phyloP scores from a whole-genome alignment of 2,797 vertebrate species.

The Malacoctenus gilli region DNA sequence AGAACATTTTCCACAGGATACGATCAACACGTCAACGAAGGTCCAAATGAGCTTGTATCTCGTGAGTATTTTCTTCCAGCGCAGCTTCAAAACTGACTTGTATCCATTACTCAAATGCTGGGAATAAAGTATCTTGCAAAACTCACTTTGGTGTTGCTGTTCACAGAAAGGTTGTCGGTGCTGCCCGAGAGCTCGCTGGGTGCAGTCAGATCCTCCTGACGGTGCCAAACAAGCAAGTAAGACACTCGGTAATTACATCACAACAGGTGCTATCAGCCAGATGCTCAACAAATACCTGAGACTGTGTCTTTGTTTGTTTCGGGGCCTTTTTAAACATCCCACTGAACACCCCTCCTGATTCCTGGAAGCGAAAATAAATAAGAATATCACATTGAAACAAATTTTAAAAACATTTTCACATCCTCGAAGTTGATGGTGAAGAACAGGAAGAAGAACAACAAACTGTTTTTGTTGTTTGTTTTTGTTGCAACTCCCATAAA shows the following conservation, averaged over 20 bases:
- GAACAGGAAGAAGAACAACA: no score
- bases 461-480: no score
- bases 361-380: slow-evolving; percentile 15
- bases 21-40: no score
- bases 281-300: slow-evolving; percentile 44
- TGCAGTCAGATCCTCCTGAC: slow-evolving; percentile 54
- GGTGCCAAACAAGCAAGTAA: background rate
- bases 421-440: no score
- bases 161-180: slow-evolving; percentile 34
- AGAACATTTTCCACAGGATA: background rate
- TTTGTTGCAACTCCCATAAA: no score
- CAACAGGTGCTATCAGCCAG: background rate
- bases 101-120: no score
- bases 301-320: slow-evolving; percentile 30
- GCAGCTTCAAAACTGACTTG: no score
- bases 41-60: no score
- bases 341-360: slow-evolving; percentile 43
- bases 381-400: background rate
- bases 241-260: background rate
- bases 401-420: no score
- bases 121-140: no score
- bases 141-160: slow-evolving; percentile 43
- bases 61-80: no score
- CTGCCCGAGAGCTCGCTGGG: slow-evolving; percentile 31
- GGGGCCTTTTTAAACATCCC: slow-evolving; percentile 53